phyloP scores from a whole-genome alignment of 1,140 invertebrate species.

The Hormaphis cornu region DNA sequence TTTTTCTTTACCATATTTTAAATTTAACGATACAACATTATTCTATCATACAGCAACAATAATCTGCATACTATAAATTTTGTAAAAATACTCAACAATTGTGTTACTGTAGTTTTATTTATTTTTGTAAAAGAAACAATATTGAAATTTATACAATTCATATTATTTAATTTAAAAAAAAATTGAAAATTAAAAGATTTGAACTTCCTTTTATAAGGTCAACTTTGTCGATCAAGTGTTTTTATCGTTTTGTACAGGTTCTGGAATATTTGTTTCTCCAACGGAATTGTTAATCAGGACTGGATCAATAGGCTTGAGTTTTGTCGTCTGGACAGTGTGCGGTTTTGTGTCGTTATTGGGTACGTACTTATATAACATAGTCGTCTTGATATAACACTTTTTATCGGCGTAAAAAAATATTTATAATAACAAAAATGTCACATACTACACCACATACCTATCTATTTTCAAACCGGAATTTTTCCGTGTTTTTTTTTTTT shows the following conservation, averaged over 20 bases:
- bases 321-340: constrained; percentile 88
- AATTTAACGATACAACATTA: no score
- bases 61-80: no score
- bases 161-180: no score
- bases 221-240: no score
- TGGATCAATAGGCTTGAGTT: constrained; percentile 86
- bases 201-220: no score
- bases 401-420: not conserved
- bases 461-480: constrained; percentile 15
- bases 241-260: constrained; percentile 61
- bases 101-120: no score
- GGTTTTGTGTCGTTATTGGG: constrained; percentile 82
- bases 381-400: constrained; percentile 13
- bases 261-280: constrained; percentile 96
- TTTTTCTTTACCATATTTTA: no score
- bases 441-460: not conserved
- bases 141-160: no score
- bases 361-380: constrained; percentile 45
- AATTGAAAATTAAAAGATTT: no score
- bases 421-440: not conserved
- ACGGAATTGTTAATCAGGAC: constrained; percentile 84
- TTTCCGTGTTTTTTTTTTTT: not conserved
- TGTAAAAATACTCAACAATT: no score
- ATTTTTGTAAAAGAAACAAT: no score
- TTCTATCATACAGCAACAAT: no score